Evolutionary conservation across 2,113 vertebrate species (phyloP), one percentile per base, ranked within the genome.

Genomic region (Struthidea cinerea): DNA sequence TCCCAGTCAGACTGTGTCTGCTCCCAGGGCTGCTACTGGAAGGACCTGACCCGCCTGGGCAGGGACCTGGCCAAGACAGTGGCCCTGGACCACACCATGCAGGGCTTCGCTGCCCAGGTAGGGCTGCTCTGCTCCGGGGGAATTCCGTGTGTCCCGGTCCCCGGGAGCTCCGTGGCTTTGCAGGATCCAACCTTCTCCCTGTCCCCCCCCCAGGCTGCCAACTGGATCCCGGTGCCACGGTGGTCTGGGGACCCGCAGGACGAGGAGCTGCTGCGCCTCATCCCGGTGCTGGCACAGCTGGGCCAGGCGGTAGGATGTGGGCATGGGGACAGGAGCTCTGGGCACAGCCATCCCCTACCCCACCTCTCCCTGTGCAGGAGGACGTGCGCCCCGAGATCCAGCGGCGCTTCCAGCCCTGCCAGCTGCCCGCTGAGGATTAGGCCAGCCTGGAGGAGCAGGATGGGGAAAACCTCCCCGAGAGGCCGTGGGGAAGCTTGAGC

Each of bases 1-100:
- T 98, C 98, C 80, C 98, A 98, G 97, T 96, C 96, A 1, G 98
- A 99, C 15, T 99, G 98, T 22, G 49, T 97, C 68, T 99, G 98
- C 10, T 91, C 98, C 49, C 91, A 71, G 5, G 98, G 99, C 37
- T 98, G 98, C 97, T 99, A 99, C 93, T 97, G 98, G 89, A 99
- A 98, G 94, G 98, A 99, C 71, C 97, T 99, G 60, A 49, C 56
- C 39, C 4, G 92, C 53, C 97, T 99, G 49, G 97, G 98, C 86
- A 96, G 98, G 83, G 98, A 99, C 78, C 94, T 98, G 67, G 84
- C 97, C 50, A 98, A 98, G 96, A 98, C 91, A 0, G 98, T 99
- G 68, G 97, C 98, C 52, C 88, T 99, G 97, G 98, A 98, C 95
- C 98, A 98, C 28, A 86, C 95, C 3, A 97, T 98, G 17, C 98